phyloP scores from a whole-genome alignment of 2,113 vertebrate species.

The Dipodomys merriami region DNA sequence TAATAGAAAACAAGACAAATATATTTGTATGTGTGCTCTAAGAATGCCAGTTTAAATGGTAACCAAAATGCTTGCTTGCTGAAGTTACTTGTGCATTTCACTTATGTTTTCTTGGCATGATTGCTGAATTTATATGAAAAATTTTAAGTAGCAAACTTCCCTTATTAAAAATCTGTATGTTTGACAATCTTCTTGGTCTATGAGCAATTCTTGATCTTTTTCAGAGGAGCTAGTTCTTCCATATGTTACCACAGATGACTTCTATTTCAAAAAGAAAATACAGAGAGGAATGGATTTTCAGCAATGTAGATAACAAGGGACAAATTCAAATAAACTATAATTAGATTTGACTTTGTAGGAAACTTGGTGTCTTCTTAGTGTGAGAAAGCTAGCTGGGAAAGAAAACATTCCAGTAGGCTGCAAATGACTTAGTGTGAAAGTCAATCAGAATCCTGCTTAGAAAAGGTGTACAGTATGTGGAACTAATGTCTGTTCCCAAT shows the following conservation, averaged over 20 bases:
- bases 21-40: neutral
- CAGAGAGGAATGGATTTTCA: neutral
- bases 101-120: neutral
- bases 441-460: neutral
- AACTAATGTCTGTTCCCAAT: neutral
- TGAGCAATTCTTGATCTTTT: no score
- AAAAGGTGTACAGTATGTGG: neutral
- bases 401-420: neutral
- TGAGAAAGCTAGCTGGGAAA: neutral
- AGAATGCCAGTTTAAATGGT: neutral
- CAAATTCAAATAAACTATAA: neutral
- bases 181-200: neutral
- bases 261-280: neutral
- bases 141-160: neutral
- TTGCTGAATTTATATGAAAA: neutral
- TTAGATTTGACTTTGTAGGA: neutral
- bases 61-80: neutral
- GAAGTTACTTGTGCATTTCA: neutral
- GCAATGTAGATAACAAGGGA: neutral
- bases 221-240: neutral
- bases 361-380: neutral
- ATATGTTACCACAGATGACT: neutral
- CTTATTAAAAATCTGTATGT: neutral
- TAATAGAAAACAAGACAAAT: neutral
- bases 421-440: neutral